Evolutionary conservation across 2,113 vertebrate genomes (phyloP).

Genomic region (Tenebrosternarchus preto): DNA sequence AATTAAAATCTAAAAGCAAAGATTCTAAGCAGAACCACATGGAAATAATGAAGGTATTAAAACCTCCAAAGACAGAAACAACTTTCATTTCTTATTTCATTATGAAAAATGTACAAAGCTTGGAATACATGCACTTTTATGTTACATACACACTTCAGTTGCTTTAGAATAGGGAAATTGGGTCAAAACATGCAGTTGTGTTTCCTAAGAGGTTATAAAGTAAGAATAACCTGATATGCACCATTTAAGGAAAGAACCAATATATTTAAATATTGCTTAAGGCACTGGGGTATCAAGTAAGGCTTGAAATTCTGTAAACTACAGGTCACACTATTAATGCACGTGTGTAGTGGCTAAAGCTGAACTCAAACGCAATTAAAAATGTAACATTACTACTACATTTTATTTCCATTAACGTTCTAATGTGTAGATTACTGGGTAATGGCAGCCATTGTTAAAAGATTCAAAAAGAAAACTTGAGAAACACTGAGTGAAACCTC

Average conservation of each 20-base stretch:
- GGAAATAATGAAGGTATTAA: no score
- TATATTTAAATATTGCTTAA: no score
- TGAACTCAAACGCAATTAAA: background rate
- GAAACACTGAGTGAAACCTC: slow-evolving; percentile 64
- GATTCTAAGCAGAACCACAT: no score
- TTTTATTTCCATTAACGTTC: background rate
- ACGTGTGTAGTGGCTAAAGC: background rate
- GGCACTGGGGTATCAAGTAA: no score
- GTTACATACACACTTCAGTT: no score
- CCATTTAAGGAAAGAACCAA: no score
- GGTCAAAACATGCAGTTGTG: background rate
- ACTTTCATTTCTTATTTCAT: no score
- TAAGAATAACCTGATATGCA: background rate
- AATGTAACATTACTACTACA: background rate
- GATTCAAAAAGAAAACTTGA: slow-evolving; percentile 4
- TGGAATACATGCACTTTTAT: no score
- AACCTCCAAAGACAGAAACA: no score
- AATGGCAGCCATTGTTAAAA: no score
- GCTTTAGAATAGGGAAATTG: background rate
- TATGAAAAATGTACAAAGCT: background rate
- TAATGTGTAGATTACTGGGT: background rate
- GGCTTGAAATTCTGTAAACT: background rate
- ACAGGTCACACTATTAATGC: background rate
- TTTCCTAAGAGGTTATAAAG: background rate
- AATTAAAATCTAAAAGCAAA: no score